Percentiles rank a stretch among this genome's conserved stretches.
These are phyloP conservation scores for Portunus trituberculatus DNA, from an alignment of 1,140 invertebrate species.

Conservation along the genomic window DNA sequence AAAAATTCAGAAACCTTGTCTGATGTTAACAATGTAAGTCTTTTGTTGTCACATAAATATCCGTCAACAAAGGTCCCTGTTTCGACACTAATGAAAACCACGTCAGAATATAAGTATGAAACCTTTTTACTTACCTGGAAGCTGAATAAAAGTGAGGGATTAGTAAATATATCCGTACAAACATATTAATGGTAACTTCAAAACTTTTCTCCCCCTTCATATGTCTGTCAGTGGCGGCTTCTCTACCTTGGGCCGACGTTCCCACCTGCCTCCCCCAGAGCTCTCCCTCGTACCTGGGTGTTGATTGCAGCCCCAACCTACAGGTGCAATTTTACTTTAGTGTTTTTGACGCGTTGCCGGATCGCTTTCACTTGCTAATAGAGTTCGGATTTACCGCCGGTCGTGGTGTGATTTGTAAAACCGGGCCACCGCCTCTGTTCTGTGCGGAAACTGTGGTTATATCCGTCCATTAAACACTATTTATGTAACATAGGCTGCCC, in stretches of 20 bases:
- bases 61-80: no score
- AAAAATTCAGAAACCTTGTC: no score
- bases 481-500: background rate
- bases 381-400: background rate
- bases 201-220: background rate
- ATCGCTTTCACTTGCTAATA: slow-evolving; percentile 22
- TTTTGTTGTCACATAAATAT: no score
- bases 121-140: background rate
- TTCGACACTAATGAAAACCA: no score
- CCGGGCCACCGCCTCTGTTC: background rate
- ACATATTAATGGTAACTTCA: background rate
- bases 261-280: background rate
- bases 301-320: background rate
- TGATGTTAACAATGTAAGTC: no score
- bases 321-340: slow-evolving; percentile 13
- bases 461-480: slow-evolving; percentile 9
- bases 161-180: no score
- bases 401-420: slow-evolving; percentile 12
- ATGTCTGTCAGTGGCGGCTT: background rate
- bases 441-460: background rate
- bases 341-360: slow-evolving; percentile 20
- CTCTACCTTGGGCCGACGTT: background rate
- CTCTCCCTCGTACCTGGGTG: background rate
- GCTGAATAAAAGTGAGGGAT: no score
- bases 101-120: no score